Percentiles rank a stretch among this genome's conserved stretches.
Evolutionary conservation across 1,140 invertebrate species (phyloP).

Genomic region (Eulimnadia texana): DNA sequence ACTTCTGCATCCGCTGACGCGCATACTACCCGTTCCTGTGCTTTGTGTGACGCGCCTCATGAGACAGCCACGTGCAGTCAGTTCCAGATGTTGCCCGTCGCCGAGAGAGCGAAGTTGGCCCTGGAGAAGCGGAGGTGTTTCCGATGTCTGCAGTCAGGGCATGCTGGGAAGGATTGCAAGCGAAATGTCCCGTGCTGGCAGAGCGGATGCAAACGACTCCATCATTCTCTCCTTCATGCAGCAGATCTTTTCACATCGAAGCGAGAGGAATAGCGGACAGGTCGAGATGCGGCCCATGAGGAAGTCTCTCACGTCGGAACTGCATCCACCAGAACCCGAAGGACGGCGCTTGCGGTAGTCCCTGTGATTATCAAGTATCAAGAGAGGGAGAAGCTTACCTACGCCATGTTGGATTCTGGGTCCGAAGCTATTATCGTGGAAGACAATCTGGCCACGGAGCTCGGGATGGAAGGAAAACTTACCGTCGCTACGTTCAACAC

Average conservation of each 20-base stretch:
- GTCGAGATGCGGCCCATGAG: not conserved
- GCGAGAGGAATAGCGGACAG: too few relatives aligned
- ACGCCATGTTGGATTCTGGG: constrained; percentile 4
- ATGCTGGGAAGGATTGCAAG: not conserved
- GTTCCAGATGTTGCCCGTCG: not conserved
- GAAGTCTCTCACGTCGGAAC: not conserved
- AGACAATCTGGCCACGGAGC: not conserved
- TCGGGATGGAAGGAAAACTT: not conserved
- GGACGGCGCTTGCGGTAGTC: not conserved
- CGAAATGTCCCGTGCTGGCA: not conserved
- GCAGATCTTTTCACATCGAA: not conserved
- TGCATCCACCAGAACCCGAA: not conserved
- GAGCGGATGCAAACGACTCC: not conserved
- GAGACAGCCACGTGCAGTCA: not conserved
- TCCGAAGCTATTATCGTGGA: not conserved
- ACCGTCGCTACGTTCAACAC: too few relatives aligned
- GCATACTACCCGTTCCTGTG: not conserved
- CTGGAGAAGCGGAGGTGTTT: not conserved
- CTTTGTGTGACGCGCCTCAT: not conserved
- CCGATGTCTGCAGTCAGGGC: not conserved
- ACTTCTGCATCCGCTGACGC: too few relatives aligned
- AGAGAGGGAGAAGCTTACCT: not conserved
- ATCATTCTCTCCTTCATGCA: not conserved
- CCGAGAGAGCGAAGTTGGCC: not conserved
- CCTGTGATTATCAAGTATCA: not conserved